Evolutionary conservation across 2,797 vertebrate genomes (phyloP), one percentile per base, ranked within the genome.

Genomic region (Molossus alvarezi): DNA sequence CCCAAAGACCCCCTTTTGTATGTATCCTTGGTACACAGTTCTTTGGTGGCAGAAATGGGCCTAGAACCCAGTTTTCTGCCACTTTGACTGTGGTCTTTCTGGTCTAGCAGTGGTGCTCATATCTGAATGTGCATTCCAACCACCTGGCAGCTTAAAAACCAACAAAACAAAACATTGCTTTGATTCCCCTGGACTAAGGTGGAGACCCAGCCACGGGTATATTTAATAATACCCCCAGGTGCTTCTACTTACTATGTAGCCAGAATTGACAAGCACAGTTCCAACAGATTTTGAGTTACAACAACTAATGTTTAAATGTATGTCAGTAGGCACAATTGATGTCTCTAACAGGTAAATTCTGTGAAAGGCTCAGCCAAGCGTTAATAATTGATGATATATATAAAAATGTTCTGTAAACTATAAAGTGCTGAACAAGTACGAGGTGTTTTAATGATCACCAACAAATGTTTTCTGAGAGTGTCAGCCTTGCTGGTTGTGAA

Each of bases 351-450:
- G 23, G 45, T 25, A 75, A 87, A 94, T 48, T 33, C n/a, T 58
- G 13, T 88, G 37, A 94, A 57, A 85, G 21, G 2, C 45, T 91
- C 29, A 45, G 14, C 7, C 55, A 87, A 72, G 77, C 29, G 23
- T 57, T 76, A 77, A 81, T 45, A 69, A 45, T 21, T 67, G 51
- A 79, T 51, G 58, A 18, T 76, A 69, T 51, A 72, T 9, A 23
- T n/a, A 14, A 86, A 92, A 94, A 73, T 73, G n/a, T 17, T 77
- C 76, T 80, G 25, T 64, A 91, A 83, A 83, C 64, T 51, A 55
- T 60, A 48, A 89, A 65, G 37, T 81, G 60, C n/a, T 91, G 69
- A 82, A 71, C 9, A 84, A 93, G 76, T 37, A 62, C 7, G 13
- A 65, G 14, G 9, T 77, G 6, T 51, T 91, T 96, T 67, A 45